Evolutionary conservation across 2,797 vertebrate genomes (phyloP), one percentile per base, ranked within the genome.

Genomic region (Labeo calbasu): DNA sequence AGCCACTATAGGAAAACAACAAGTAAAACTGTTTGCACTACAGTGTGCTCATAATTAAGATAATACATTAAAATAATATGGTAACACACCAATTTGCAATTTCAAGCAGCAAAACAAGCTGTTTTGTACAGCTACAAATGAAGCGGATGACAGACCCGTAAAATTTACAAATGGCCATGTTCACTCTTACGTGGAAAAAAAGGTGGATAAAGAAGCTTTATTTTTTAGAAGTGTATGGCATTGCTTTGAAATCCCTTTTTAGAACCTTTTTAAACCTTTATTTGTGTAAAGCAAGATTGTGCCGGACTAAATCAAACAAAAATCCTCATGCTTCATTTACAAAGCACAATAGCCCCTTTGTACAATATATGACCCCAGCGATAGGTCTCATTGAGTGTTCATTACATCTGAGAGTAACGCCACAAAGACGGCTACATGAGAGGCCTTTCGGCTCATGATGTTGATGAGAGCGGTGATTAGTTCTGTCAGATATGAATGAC

Each of bases 401-500:
- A 36, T 76, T 51, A 61, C 73, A 57, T 73, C 69, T 68, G 51
- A 73, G 53, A 83, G 82, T 48, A 73, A 86, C 46, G 36, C 21
- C 75, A 81, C 61, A 81, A 69, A 57, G 71, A 51, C 61, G 61
- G 43, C 57, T 66, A 28, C 46, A 48, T 70, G 55, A 32, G 72
- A 77, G 71, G 65, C 40, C 65, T 55, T 36, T 70, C 12, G 5
- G 69, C 63, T 79, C 70, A 43, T 73, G 55, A 66, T 80, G 76
- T 23, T 69, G 69, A 82, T 40, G 59, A 70, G 63, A 53, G 36
- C 17, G 43, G 13, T 86, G 71, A 86, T 84, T 84, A 51, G 66
- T 55, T 79, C 40, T 78, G 78, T 81, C 82, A 66, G 71, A 78
- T 72, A 72, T 55, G 82, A 82, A 66, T 65, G 86, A 78, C 55